Conservation (phyloP, 2,888 invertebrate species). For the Synergus itoensis region DNA sequence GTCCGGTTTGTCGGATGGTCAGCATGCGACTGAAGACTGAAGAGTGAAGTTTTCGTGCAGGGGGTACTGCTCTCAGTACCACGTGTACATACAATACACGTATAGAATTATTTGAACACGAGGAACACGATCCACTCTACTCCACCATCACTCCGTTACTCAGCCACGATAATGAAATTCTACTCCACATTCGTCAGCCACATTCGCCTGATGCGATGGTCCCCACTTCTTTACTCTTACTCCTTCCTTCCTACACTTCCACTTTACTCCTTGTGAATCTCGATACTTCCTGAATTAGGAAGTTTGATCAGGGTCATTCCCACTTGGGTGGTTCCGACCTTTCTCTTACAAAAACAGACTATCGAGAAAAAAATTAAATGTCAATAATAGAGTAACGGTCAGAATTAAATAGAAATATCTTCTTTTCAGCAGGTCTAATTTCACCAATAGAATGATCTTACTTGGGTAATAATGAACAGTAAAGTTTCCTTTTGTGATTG, state of each 20-base stretch:
- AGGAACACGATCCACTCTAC: constrained; percentile 64
- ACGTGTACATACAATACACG: constrained; percentile 53
- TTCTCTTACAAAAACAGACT: not conserved
- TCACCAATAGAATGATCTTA: not conserved
- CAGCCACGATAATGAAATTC: constrained; percentile 65
- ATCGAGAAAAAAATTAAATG: not conserved
- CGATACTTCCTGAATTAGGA: not conserved
- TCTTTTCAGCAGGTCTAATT: not conserved
- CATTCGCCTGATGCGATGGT: not conserved
- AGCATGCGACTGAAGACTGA: constrained; percentile 66
- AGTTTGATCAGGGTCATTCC: constrained; percentile 4
- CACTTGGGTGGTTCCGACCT: constrained; percentile 1
- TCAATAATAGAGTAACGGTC: not conserved
- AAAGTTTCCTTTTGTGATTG: not conserved
- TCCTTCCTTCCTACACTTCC: constrained; percentile 35
- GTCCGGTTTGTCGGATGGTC: constrained; percentile 64
- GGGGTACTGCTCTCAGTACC: constrained; percentile 49
- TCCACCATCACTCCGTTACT: constrained; percentile 67
- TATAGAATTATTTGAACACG: constrained; percentile 41
- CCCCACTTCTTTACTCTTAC: constrained; percentile 37
- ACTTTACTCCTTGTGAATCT: constrained; percentile 18
- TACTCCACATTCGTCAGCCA: constrained; percentile 66
- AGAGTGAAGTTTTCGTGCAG: constrained; percentile 51
- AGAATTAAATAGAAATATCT: not conserved
- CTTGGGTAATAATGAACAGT: not conserved